Base-by-base conservation (phyloP, 2,797 vertebrate species). In the Thamnophis elegans region DNA sequence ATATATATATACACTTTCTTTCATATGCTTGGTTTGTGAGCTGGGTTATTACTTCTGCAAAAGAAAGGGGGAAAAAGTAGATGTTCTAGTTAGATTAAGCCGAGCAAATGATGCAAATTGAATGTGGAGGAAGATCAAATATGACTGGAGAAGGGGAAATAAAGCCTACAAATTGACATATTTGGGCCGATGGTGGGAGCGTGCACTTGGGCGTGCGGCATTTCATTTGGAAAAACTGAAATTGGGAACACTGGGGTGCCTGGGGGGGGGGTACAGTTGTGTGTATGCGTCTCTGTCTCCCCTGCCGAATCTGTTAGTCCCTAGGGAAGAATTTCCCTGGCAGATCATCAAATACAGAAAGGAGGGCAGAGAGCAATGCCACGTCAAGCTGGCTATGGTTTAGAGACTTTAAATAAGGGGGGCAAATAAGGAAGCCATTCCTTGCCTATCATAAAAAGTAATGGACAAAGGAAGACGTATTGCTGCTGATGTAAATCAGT, bases 351-450 rank as follows among this genome's bases (percentile, higher is more conserved):
- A 0, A 53, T 25, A 18, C 12, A 62, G 0, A 28, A 65, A 88
- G 87, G 51, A 62, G 32, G 89, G 91, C 90, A 11, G 89, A 93
- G 1, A 53, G 14, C 0, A 2, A 0, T 0, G 93, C 91, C 0
- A 0, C 58, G 56, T 42, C 82, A 51, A 1, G 0, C 89, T 68
- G 59, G 56, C 8, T n/a, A 32, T 47, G 20, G 3, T 0, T 20
- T 0, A 47, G 0, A 4, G 42, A 87, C 92, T 59, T 55, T 25
- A 87, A 87, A 87, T 55, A 51, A 87, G 53, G 0, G 25, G 18
- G 2, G 1, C 65, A 0, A 8, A 32, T 42, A 36, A 54, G 1
- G 0, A 0, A 11, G 0, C 92, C 0, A 32, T 42, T 89, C 13
- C 73, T n/a, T 7, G 85, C 32, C 93, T 0, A 0, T 68, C 87